Conservation (phyloP, 1,140 invertebrate genomes). For the Neodiprion virginianus region DNA sequence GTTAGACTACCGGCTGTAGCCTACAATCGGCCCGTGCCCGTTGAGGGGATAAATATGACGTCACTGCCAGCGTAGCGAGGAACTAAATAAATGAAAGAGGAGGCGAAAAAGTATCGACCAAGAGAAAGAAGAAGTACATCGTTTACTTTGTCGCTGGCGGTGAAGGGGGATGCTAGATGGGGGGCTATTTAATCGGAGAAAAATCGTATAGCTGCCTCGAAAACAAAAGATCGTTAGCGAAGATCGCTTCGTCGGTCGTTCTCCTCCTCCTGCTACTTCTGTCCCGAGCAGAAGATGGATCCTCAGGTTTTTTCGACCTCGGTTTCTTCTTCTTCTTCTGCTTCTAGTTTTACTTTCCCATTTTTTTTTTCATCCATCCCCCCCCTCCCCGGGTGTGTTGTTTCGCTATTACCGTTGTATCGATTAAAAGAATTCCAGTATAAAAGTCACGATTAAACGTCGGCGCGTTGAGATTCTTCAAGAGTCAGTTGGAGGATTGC, state of each 20-base stretch:
- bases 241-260: not conserved
- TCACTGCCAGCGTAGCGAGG: slow-evolving; percentile 38
- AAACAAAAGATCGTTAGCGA: slow-evolving; percentile 3
- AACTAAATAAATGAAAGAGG: too few species aligned
- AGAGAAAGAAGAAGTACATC: too few species aligned
- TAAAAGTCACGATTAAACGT: not conserved
- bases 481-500: not conserved
- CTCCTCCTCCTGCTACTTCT: not conserved
- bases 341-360: not conserved
- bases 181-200: not conserved
- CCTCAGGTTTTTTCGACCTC: not conserved
- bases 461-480: not conserved
- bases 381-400: not conserved
- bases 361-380: not conserved
- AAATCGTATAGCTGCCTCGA: not conserved
- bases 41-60: slow-evolving; percentile 55
- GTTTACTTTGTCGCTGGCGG: too few species aligned
- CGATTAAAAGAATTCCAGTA: not conserved
- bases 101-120: too few species aligned
- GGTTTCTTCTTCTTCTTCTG: not conserved
- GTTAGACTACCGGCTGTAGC: too few species aligned
- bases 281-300: slow-evolving; percentile 2
- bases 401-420: not conserved
- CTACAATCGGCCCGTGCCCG: slow-evolving; percentile 24
- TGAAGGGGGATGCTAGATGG: too few species aligned